Evolutionary conservation across 2,113 vertebrate species (phyloP).

Genomic region (Perccottus glenii): DNA sequence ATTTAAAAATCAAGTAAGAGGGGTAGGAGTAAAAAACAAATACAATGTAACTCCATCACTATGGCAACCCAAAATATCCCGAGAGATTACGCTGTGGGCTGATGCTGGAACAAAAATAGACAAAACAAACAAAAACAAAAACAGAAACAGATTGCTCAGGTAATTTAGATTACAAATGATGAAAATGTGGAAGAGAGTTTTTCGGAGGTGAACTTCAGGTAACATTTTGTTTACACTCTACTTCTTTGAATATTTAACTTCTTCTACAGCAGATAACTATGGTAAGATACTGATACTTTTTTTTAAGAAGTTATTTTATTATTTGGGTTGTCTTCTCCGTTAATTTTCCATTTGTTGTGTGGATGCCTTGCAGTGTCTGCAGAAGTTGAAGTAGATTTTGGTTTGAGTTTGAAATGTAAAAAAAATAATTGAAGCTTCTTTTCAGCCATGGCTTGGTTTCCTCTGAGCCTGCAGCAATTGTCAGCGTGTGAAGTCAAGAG

Average conservation of each 20-base stretch:
- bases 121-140: not conserved
- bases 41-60: not conserved
- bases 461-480: slow-evolving; percentile 21
- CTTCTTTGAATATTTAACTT: no score
- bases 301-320: no score
- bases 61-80: slow-evolving; percentile 4
- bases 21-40: no score
- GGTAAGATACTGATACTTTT: no score
- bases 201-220: not conserved
- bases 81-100: not conserved
- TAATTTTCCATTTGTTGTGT: no score
- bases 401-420: no score
- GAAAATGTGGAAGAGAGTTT: not conserved
- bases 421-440: slow-evolving; percentile 10
- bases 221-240: not conserved
- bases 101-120: slow-evolving; percentile 3
- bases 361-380: no score
- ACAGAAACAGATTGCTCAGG: not conserved
- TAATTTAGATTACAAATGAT: slow-evolving; percentile 6
- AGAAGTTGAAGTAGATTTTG: no score
- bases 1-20: no score
- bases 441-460: slow-evolving; percentile 9
- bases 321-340: no score
- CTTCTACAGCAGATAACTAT: no score
- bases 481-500: slow-evolving; percentile 43